phyloP scores from a whole-genome alignment of 1,140 invertebrate species.

The Drosophila mojavensis region DNA sequence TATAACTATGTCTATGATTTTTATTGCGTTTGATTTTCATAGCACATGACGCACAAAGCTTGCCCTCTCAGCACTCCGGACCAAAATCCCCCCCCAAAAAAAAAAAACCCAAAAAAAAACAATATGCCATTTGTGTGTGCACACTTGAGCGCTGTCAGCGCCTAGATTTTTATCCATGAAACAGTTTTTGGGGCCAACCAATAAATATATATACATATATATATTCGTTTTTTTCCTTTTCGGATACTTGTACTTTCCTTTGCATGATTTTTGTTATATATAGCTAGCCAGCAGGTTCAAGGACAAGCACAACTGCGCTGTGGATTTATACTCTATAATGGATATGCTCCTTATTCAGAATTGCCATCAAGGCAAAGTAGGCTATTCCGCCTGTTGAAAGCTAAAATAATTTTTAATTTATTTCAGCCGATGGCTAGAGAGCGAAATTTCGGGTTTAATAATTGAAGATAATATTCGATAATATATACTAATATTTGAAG shows the following conservation, averaged over 20 bases:
- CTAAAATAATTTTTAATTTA: background rate
- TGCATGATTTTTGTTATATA: slow-evolving; percentile 24
- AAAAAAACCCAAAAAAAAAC: slow-evolving; percentile 19
- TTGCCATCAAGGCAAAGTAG: background rate
- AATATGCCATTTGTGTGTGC: slow-evolving; percentile 66
- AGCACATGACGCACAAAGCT: slow-evolving; percentile 69
- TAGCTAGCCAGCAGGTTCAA: slow-evolving; percentile 53
- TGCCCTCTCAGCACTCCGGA: background rate
- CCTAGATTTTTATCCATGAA: slow-evolving; percentile 68
- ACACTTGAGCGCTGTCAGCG: slow-evolving; percentile 63
- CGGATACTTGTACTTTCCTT: slow-evolving; percentile 42
- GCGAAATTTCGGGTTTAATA: too few species aligned
- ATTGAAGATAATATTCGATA: too few species aligned
- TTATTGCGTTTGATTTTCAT: slow-evolving; percentile 79
- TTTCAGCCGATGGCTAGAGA: too few species aligned
- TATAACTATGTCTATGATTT: slow-evolving; percentile 56
- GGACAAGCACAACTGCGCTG: slow-evolving; percentile 56
- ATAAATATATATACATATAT: slow-evolving; percentile 37
- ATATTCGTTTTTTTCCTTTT: slow-evolving; percentile 9
- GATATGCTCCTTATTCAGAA: background rate
- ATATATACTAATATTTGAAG: too few species aligned
- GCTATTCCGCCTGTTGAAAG: background rate
- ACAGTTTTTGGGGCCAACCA: slow-evolving; percentile 60
- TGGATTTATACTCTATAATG: slow-evolving; percentile 3
- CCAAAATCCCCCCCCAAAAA: background rate